Evolutionary conservation across 2,797 vertebrate genomes (phyloP).

Genomic region (Kryptolebias ocellatus): DNA sequence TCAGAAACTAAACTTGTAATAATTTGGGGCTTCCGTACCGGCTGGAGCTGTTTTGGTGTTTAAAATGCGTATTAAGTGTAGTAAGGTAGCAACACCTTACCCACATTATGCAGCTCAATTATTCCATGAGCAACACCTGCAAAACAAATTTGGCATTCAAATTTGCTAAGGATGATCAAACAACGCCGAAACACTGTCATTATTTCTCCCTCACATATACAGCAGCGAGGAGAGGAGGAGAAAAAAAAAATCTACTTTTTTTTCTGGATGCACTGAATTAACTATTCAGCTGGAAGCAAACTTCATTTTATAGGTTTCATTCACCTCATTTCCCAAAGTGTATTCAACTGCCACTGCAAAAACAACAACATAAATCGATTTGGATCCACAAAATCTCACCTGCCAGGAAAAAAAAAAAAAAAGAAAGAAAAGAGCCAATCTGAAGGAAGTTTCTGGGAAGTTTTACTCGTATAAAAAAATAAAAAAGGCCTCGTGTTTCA

Average conservation of each 20-base stretch:
- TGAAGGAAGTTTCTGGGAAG: slow-evolving; percentile 45
- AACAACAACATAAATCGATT: slow-evolving; percentile 78
- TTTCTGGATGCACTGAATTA: slow-evolving; percentile 80
- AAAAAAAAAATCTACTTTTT: slow-evolving; percentile 32
- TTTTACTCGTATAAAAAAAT: slow-evolving; percentile 9
- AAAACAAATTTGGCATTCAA: slow-evolving; percentile 88
- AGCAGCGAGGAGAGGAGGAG: slow-evolving; percentile 50
- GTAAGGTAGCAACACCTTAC: slow-evolving; percentile 83
- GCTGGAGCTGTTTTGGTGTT: slow-evolving; percentile 74
- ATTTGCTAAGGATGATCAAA: slow-evolving; percentile 88
- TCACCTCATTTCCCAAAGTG: slow-evolving; percentile 83
- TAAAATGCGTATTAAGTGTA: slow-evolving; percentile 82
- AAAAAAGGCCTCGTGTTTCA: slow-evolving; percentile 26
- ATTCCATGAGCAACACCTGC: slow-evolving; percentile 88
- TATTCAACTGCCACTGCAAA: slow-evolving; percentile 75
- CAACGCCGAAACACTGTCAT: slow-evolving; percentile 87
- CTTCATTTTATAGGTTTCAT: slow-evolving; percentile 85
- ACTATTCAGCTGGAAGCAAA: slow-evolving; percentile 87
- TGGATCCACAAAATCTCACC: slow-evolving; percentile 76
- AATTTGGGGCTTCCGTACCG: slow-evolving; percentile 61
- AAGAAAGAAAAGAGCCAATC: slow-evolving; percentile 22
- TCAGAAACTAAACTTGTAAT: slow-evolving; percentile 59
- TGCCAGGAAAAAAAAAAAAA: slow-evolving; percentile 45
- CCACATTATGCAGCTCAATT: slow-evolving; percentile 86
- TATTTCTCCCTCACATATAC: slow-evolving; percentile 85